Percentiles rank a stretch among this genome's conserved stretches.
phyloP scores from a whole-genome alignment of 1,140 invertebrate species.

The Adelges cooleyi region DNA sequence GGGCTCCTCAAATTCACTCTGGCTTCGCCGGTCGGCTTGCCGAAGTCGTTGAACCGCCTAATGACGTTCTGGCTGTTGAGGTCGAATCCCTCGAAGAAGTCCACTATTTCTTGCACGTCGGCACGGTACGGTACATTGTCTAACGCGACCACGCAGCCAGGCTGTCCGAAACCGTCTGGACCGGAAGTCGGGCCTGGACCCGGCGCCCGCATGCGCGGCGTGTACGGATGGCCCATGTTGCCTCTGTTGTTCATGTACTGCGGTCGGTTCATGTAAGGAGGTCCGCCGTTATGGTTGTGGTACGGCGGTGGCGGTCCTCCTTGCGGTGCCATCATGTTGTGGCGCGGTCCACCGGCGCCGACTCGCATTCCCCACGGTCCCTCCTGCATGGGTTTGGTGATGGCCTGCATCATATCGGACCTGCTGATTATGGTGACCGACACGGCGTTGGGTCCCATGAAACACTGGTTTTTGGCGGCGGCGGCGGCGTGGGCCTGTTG shows the following conservation, averaged over 20 bases:
- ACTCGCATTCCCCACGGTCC: neutral
- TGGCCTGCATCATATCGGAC: constrained; percentile 44
- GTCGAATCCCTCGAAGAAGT: constrained; percentile 69
- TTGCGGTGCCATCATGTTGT: neutral
- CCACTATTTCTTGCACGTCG: constrained; percentile 71
- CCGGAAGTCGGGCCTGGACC: neutral
- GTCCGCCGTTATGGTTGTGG: neutral
- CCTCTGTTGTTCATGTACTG: neutral
- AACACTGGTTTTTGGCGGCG: constrained; percentile 51
- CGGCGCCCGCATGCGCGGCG: constrained; percentile 7
- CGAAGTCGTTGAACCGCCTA: constrained; percentile 67
- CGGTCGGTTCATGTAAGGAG: neutral
- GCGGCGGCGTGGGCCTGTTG: constrained; percentile 58
- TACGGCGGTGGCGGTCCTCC: neutral
- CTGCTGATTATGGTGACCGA: constrained; percentile 54
- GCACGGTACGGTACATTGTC: constrained; percentile 80
- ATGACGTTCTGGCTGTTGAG: constrained; percentile 65
- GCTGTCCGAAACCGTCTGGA: constrained; percentile 55
- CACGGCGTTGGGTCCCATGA: constrained; percentile 52
- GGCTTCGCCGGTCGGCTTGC: constrained; percentile 78
- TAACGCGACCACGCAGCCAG: constrained; percentile 68
- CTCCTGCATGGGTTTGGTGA: constrained; percentile 35
- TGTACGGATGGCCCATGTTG: neutral
- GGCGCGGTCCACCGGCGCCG: neutral
- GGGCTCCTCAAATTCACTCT: constrained; percentile 66